These are phyloP conservation scores for Nyctereutes procyonoides DNA, from an alignment of 2,113 vertebrate species.

Conservation along the genomic window DNA sequence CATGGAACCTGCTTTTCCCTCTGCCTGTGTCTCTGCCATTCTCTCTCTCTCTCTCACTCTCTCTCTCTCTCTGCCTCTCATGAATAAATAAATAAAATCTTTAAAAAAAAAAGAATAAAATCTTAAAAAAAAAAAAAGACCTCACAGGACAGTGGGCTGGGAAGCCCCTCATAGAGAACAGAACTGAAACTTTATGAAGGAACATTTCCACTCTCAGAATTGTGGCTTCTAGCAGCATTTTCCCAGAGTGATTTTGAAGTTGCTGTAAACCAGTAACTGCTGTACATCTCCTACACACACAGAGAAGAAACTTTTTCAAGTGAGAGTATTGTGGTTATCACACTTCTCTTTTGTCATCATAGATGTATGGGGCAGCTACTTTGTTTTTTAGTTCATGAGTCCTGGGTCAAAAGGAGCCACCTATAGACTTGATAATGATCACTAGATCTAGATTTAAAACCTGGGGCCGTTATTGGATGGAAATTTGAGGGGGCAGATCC, in stretches of 20 bases:
- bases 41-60: too few relatives aligned
- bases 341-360: neutral
- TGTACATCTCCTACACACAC: neutral
- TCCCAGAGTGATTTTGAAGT: neutral
- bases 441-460: neutral
- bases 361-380: neutral
- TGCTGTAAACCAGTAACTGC: neutral
- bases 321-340: neutral
- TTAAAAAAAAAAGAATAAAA: too few relatives aligned
- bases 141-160: neutral
- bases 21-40: too few relatives aligned
- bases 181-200: neutral
- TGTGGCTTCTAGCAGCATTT: neutral
- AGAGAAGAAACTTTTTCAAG: neutral
- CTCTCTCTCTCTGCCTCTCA: too few relatives aligned
- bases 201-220: neutral
- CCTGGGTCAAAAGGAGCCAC: neutral
- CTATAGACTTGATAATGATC: neutral
- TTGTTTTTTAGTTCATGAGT: neutral
- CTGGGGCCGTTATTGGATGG: neutral
- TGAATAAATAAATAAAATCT: too few relatives aligned
- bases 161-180: neutral
- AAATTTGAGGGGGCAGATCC: neutral
- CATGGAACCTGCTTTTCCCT: too few relatives aligned
- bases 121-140: neutral